phyloP scores from a whole-genome alignment of 1,140 invertebrate species.

The Drosophila pachea region DNA sequence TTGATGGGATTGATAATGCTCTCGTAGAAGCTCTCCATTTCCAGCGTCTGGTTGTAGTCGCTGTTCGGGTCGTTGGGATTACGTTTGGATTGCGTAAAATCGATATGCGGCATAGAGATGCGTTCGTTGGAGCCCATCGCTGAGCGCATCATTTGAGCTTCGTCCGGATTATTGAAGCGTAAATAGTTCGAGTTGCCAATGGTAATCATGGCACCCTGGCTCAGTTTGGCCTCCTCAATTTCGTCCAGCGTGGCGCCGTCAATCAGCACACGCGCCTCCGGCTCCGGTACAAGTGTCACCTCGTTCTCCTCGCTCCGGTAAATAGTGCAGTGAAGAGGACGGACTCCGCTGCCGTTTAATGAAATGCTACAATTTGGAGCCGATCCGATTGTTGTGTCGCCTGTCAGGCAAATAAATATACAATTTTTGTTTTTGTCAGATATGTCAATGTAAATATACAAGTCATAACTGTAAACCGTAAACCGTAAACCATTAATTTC shows the following conservation, averaged over 20 bases:
- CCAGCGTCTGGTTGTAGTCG: constrained; percentile 41
- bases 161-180: constrained; percentile 93
- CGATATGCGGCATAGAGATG: constrained; percentile 85
- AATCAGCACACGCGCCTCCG: constrained; percentile 68
- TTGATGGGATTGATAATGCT: constrained; percentile 64
- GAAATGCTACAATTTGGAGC: constrained; percentile 87
- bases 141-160: constrained; percentile 88
- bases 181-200: constrained; percentile 92
- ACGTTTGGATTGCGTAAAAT: constrained; percentile 63
- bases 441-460: neutral
- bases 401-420: constrained; percentile 79
- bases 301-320: constrained; percentile 84
- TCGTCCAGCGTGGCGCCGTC: constrained; percentile 62
- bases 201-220: constrained; percentile 89
- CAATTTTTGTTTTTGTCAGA: neutral
- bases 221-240: constrained; percentile 64
- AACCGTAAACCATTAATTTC: neutral
- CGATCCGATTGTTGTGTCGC: constrained; percentile 86
- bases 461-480: constrained; percentile 7
- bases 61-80: constrained; percentile 1
- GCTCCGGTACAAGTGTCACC: constrained; percentile 87
- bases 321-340: constrained; percentile 89
- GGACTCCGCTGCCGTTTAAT: constrained; percentile 89
- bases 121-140: constrained; percentile 80
- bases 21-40: constrained; percentile 70